Evolutionary conservation across 2,888 invertebrate genomes (phyloP), one percentile per base, ranked within the genome.

Genomic region (Ptychoptera albimana): DNA sequence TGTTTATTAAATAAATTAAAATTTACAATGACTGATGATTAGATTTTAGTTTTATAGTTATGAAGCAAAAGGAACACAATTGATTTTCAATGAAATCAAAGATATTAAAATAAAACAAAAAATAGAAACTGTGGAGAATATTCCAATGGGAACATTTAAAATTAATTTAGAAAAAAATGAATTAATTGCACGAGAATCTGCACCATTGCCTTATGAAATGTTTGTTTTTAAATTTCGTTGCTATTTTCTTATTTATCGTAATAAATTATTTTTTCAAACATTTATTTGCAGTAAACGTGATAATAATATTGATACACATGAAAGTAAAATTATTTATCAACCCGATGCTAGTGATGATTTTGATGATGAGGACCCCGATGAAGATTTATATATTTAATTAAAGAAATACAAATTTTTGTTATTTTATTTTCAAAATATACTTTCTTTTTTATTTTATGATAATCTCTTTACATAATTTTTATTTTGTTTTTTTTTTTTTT

Each of bases 351-450:
- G 75, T 60, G 86, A 86, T 60, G 86, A 86, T 59, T 79, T 82
- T 70, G 87, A 87, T 56, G 85, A 84, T 55, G 86, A 86, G 64
- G 85, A 87, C 65, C 86, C 86, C 2, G 87, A 87, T 69, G 85
- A 87, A 61, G 87, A 87, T 66, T 68, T 87, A 48, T 77, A 81
- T 64, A 75, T 85, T 55, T 77, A 66, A 65, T 43, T 34, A 14
- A n/a, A 32, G 9, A 9, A 32, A 8, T 32, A 11, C 9, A 7
- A 3, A 30, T n/a, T 32, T 32, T 32, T 32, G 4, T 32, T 32
- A 7, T 32, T 7, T 32, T 32, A 11, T 11, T 32, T 32, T 32
- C 11, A 32, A 32, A 32, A 32, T 32, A 32, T 32, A 32, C 4
- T 11, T 32, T 32, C n/a, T 32, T 4, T 11, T 32, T 32, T 32